Evolutionary conservation across 2,113 vertebrate species (phyloP), one percentile per base, ranked within the genome.

Genomic region (Cygnus buccinator): DNA sequence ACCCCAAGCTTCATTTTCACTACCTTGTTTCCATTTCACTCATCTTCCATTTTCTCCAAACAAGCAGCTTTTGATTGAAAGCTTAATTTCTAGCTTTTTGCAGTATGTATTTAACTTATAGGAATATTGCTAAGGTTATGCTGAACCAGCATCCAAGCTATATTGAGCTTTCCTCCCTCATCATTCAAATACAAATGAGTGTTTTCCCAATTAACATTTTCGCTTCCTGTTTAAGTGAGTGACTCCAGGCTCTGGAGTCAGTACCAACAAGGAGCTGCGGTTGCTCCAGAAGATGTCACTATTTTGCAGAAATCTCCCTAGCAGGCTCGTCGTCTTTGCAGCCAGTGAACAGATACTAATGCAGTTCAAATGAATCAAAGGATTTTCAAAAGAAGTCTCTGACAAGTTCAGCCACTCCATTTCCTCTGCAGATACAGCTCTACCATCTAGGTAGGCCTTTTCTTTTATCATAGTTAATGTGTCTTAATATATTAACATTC

Each of bases 271-370:
- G 20, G 31, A 44, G 50, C 28, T 46, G 55, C 1, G 0, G 12
- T 58, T 31, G 9, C 29, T 70, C 55, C 70, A 52, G 87, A 50
- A 65, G 61, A 33, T 41, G 54, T 12, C 58, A 28, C 23, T 76
- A 1, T 25, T 26, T 14, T 29, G 58, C 67, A 95, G 75, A 58
- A 33, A 29, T 9, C 31, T 39, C 29, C 22, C 22, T 44, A 50
- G 28, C 18, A 75, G 61, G 61, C 46, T 31, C 28, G n/a, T 50
- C 10, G 63, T 21, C 22, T 33, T 44, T 10, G 50, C 31, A 43
- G 33, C 12, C 4, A 2, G 8, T 0, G 0, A 72, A 12, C n/a
- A 2, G 2, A 4, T 2, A 21, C 5, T 20, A 72, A 2, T 1
- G 0, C 7, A 23, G 22, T 1, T 13, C 11, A 26, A 54, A 54